Evolutionary conservation across 2,888 invertebrate species (phyloP), one percentile per base, ranked within the genome.

Genomic region (Saturnia pavonia): DNA sequence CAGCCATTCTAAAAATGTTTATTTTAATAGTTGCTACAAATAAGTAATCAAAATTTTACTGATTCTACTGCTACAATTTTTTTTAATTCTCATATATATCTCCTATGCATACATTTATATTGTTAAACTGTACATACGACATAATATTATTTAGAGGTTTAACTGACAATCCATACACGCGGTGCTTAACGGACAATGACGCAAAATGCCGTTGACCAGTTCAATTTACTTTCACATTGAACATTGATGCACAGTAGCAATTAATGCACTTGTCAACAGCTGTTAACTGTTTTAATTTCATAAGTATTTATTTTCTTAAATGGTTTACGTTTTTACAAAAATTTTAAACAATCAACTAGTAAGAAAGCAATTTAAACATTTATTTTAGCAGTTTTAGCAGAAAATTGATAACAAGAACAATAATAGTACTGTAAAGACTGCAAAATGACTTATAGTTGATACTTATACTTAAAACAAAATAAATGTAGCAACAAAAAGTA

Each of bases 171-270:
- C 19, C 16, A 48, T 16, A 54, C 8, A n/a, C 22, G 54, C 22
- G 22, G n/a, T 11, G 54, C 9, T 19, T 8, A 22, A 12, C 63
- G 0, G 6, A 12, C 40, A 72, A 74, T 84, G 85, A 83, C 81
- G 83, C 80, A 80, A 81, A 83, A 76, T 79, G 85, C 83, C 84
- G 82, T 80, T 86, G 87, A 85, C 86, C 86, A 80, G 71, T 70
- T 65, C 68, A 78, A 77, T 79, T 80, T 80, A 87, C 88, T 88
- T 88, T 87, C 87, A 83, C 85, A 82, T 78, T 73, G 73, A 68
- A 57, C 69, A 71, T 57, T 48, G 60, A 68, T 27, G 43, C 67
- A 63, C 14, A 34, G 19, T 34, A 34, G 27, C 63, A 34, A 63
- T 70, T 34, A 51, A 66, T 66, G 70, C 40, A 40, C n/a, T 48